phyloP scores from a whole-genome alignment of 2,888 invertebrate species.

The Tetragonisca angustula region DNA sequence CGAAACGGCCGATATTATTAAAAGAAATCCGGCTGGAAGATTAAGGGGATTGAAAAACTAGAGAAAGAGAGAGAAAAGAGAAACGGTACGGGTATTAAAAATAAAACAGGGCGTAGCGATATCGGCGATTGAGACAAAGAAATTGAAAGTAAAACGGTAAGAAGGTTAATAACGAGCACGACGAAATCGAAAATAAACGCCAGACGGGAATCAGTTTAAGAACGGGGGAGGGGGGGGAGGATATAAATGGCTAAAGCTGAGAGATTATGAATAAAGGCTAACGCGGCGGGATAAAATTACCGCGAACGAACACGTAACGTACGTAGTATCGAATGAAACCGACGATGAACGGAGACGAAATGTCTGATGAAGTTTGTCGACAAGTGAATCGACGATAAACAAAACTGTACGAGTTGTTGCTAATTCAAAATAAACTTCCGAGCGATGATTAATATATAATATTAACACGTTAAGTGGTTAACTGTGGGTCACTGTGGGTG shows the following conservation, averaged over 20 bases:
- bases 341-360: too few relatives aligned
- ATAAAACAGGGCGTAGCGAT: neutral
- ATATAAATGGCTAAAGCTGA: neutral
- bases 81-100: neutral
- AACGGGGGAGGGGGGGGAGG: too few relatives aligned
- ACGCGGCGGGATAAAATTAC: neutral
- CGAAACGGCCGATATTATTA: neutral
- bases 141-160: neutral
- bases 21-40: neutral
- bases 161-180: neutral
- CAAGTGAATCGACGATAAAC: too few relatives aligned
- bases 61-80: neutral
- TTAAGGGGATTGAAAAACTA: neutral
- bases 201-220: neutral
- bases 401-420: too few relatives aligned
- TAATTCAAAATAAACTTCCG: too few relatives aligned
- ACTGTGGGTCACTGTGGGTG: too few relatives aligned
- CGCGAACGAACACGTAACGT: too few relatives aligned
- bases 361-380: too few relatives aligned
- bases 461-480: too few relatives aligned
- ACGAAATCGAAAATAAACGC: slow-evolving; percentile 5
- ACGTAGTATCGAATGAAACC: too few relatives aligned
- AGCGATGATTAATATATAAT: too few relatives aligned
- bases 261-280: slow-evolving; percentile 7
- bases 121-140: neutral